These are phyloP conservation scores for Fulmarus glacialis DNA, from an alignment of 2,113 vertebrate genomes.

Conservation along the genomic window DNA sequence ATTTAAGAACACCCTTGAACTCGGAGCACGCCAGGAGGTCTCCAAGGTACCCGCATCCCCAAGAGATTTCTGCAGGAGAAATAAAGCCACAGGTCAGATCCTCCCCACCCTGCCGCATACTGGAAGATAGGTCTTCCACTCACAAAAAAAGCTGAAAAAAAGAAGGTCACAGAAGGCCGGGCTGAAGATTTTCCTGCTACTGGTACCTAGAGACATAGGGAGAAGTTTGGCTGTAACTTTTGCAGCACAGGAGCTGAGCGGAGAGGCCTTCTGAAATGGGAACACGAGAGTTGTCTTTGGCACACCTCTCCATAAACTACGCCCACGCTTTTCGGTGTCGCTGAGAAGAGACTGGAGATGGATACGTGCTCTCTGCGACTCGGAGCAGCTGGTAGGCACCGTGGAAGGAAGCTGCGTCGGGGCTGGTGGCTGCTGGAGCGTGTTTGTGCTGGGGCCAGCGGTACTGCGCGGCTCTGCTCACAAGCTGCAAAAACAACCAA, in stretches of 20 bases:
- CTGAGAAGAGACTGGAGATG: neutral
- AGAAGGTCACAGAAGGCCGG: neutral
- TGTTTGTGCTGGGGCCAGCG: neutral
- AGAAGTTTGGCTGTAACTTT: neutral
- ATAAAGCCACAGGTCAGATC: neutral
- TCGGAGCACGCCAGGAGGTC: fast-evolving
- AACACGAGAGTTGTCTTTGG: neutral
- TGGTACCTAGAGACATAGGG: fast-evolving
- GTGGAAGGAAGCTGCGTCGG: fast-evolving
- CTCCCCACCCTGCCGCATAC: fast-evolving
- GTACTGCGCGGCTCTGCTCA: fast-evolving
- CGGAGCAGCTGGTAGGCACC: neutral
- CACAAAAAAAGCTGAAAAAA: neutral
- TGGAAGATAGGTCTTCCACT: fast-evolving
- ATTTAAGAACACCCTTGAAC: neutral
- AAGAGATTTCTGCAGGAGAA: neutral
- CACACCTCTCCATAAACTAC: neutral
- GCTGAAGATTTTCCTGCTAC: neutral
- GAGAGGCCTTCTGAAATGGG: neutral
- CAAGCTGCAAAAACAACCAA: neutral
- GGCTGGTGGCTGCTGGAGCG: neutral
- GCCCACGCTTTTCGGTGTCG: fast-evolving
- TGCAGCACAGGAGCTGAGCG: neutral
- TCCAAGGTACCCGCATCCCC: neutral
- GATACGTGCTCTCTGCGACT: neutral